Base-by-base conservation (phyloP, 2,113 vertebrate species). In the Semnopithecus entellus region DNA sequence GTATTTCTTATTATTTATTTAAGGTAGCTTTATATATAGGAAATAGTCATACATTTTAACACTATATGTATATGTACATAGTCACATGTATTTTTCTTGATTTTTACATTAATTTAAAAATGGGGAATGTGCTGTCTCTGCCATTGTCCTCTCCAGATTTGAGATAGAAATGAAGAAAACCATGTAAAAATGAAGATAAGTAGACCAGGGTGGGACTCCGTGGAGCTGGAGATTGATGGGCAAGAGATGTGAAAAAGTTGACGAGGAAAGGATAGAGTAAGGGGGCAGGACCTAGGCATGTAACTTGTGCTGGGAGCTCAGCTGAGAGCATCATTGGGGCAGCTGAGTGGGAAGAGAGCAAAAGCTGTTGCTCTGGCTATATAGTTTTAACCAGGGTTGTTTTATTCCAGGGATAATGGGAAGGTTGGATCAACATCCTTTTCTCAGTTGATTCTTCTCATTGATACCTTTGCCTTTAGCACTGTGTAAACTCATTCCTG, bases 91-190 rank as follows among this genome's bases (percentile, higher is more conserved):
- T 83, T 73, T 89, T 94, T 73, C 70, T 66, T 72, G 4, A 88
- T 94, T 94, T 94, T 20, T 76, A 11, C 87, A 52, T 91, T 94
- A 73, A 73, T 38, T 85, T 52, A 89, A 81, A 45, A 57, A 7
- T 5, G 13, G 30, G 64, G 64, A 75, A 5, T 72, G 2, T 25
- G 17, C 6, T 45, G 0, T 57, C 14, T 90, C 17, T 95, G 57
- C 3, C 16, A 50, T 72, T 85, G 18, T 95, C 8, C 22, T 10
- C 6, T 80, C 16, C 17, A 76, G 32, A 72, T 84, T 88, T 78
- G 50, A 88, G 72, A 70, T 23, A 35, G 38, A 96, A 82, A 73
- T 55, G 72, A 94, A 95, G 45, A 82, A 93, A 82, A 43, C n/a
- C 32, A 64, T 23, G 6, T 57, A 83, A 40, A 27, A 30, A 30